Evolutionary conservation across 2,888 invertebrate genomes (phyloP), one percentile per base, ranked within the genome.

Genomic region (Horisme vitalbata): DNA sequence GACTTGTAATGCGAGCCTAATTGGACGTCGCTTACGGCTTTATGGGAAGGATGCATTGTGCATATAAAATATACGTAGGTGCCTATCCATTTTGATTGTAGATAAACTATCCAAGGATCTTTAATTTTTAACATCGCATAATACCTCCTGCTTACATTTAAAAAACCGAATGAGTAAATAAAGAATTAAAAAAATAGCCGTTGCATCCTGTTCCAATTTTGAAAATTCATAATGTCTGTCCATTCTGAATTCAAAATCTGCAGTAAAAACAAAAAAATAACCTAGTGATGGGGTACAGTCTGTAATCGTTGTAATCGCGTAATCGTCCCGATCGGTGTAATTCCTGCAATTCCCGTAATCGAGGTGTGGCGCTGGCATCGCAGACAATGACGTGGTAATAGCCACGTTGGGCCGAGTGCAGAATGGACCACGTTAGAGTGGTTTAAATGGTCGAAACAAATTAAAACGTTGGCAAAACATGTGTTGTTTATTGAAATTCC

Each of bases 381-480:
- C 57, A 41, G 41, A 41, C 54, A 55, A 53, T 56, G 71, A 69
- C 69, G 70, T 61, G 65, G 55, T 70, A 70, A 71, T 70, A 55
- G 46, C 50, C 24, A 57, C 51, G 38, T 45, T 32, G 36, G 23
- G 33, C 47, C 47, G 41, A 11, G 28, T 37, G 44, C 49, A 38
- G 48, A 38, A 43, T 39, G 43, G 41, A 45, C 49, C 49, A 44
- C 38, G 44, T 45, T 49, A 49, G 39, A 49, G 44, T 44, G 49
- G 31, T 49, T 49, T 44, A 48, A 48, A 48, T 48, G 49, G 44
- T 49, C 39, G 48, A 48, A 48, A 48, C 48, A 41, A 49, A 49
- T 49, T 49, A 49, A 49, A 49, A 39, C 49, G 35, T 44, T 41
- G 44, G 38, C 43, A 35, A 44, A 44, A 41, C 35, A 46, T 39